Conservation (phyloP, 2,113 vertebrate genomes). For the Calidris pygmaea region DNA sequence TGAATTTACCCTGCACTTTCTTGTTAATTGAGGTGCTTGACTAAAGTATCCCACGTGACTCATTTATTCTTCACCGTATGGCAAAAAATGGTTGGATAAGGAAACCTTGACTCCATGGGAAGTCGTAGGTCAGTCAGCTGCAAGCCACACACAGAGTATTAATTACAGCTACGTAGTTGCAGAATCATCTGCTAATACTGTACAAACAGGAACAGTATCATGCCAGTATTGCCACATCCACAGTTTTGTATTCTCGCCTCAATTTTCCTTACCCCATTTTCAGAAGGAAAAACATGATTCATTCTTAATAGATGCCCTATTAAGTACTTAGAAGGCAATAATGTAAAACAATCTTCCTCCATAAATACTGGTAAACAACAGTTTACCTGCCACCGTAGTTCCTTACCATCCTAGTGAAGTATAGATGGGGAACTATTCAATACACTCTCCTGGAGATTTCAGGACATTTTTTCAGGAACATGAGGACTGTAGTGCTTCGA, state of each 20-base stretch:
- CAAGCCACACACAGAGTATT: conserved; percentile 40
- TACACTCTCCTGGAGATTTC: background rate
- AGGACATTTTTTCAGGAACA: background rate
- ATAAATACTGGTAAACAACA: background rate
- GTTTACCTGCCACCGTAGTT: background rate
- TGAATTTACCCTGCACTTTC: conserved; percentile 23
- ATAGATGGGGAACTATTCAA: background rate
- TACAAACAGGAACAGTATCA: background rate
- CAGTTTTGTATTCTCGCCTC: conserved; percentile 7
- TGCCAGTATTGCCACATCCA: conserved; percentile 35
- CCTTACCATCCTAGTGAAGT: background rate
- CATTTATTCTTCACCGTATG: background rate
- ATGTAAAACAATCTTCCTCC: background rate
- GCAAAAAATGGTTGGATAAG: background rate
- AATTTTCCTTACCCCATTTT: conserved; percentile 5
- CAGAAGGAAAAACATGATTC: background rate
- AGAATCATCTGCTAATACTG: conserved; percentile 12
- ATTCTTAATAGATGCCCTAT: background rate
- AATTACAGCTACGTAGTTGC: conserved; percentile 3
- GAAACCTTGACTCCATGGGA: conserved; percentile 2
- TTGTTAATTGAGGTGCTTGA: background rate
- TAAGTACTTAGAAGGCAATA: background rate
- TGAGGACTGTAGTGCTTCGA: background rate
- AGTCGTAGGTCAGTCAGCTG: background rate
- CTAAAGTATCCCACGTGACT: background rate